phyloP scores from a whole-genome alignment of 2,888 invertebrate genomes.

The Lottia gigantea region DNA sequence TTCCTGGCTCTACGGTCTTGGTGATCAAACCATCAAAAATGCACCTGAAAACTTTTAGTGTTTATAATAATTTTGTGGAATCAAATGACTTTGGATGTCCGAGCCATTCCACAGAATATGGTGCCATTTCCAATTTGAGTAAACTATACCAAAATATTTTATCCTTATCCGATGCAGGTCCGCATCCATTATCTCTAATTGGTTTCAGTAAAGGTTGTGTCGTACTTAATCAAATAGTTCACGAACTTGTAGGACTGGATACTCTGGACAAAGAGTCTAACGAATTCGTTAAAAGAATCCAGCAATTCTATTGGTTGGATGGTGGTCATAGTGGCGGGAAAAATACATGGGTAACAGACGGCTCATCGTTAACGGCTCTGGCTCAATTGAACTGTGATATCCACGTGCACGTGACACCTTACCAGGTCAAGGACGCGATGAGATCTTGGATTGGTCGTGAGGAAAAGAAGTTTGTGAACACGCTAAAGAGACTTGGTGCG shows the following conservation, averaged over 20 bases:
- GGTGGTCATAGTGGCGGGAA: constrained; percentile 90
- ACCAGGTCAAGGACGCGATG: constrained; percentile 83
- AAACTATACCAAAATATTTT: constrained; percentile 67
- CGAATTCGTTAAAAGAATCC: constrained; percentile 72
- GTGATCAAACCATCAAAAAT: constrained; percentile 74
- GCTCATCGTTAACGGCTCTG: constrained; percentile 79
- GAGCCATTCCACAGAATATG: constrained; percentile 79
- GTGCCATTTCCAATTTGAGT: constrained; percentile 76
- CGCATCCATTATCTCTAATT: constrained; percentile 70
- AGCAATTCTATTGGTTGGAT: constrained; percentile 88
- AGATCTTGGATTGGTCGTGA: constrained; percentile 88
- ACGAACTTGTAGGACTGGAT: constrained; percentile 77
- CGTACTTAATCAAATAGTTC: constrained; percentile 89
- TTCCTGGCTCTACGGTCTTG: constrained; percentile 72
- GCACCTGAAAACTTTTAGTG: constrained; percentile 85
- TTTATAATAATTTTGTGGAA: constrained; percentile 89
- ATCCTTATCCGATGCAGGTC: background rate
- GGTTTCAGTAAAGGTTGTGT: constrained; percentile 95
- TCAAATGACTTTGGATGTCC: constrained; percentile 83
- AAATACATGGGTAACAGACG: constrained; percentile 88
- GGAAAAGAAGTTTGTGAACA: constrained; percentile 80
- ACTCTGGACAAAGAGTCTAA: constrained; percentile 51
- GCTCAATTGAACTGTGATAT: constrained; percentile 74
- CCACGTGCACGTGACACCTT: constrained; percentile 88
- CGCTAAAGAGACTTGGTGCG: constrained; percentile 77